Evolutionary conservation across 1,140 invertebrate genomes (phyloP).

Genomic region (Scaptomyza pallida): DNA sequence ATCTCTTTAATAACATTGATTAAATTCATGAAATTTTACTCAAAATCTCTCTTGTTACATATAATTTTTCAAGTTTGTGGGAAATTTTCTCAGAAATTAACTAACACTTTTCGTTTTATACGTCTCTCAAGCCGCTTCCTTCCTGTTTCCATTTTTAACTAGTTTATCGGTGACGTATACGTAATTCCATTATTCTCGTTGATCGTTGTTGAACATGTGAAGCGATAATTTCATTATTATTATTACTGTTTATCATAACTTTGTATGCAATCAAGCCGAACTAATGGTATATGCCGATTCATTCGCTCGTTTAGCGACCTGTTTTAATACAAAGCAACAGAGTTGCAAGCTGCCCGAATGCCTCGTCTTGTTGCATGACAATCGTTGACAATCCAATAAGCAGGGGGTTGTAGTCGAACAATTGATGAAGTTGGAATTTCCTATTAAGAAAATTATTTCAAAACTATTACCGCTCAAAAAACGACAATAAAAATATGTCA

Average conservation of each 20-base stretch:
- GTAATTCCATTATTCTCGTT: constrained; percentile 37
- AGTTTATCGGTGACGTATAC: constrained; percentile 37
- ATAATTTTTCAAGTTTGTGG: not conserved
- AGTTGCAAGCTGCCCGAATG: constrained; percentile 30
- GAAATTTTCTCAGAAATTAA: too few species aligned
- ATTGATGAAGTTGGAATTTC: constrained; percentile 6
- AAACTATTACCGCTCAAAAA: too few species aligned
- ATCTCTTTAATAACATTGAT: too few species aligned
- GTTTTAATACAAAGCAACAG: constrained; percentile 44
- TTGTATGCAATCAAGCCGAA: constrained; percentile 63
- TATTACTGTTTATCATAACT: constrained; percentile 42
- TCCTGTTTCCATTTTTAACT: constrained; percentile 42
- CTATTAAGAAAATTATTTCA: constrained; percentile 1
- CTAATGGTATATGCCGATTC: constrained; percentile 46
- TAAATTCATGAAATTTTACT: too few species aligned
- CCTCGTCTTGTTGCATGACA: constrained; percentile 43
- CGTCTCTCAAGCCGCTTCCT: constrained; percentile 21
- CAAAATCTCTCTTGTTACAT: not conserved
- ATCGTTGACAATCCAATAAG: constrained; percentile 66
- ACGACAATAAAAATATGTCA: too few species aligned
- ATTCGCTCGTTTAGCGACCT: constrained; percentile 58
- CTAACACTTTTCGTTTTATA: not conserved
- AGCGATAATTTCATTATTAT: constrained; percentile 45
- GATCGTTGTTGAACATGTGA: constrained; percentile 13
- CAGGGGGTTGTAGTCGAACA: constrained; percentile 13